These are phyloP conservation scores for Drosophila paucipuncta DNA, from an alignment of 2,888 invertebrate species.

Conservation along the genomic window DNA sequence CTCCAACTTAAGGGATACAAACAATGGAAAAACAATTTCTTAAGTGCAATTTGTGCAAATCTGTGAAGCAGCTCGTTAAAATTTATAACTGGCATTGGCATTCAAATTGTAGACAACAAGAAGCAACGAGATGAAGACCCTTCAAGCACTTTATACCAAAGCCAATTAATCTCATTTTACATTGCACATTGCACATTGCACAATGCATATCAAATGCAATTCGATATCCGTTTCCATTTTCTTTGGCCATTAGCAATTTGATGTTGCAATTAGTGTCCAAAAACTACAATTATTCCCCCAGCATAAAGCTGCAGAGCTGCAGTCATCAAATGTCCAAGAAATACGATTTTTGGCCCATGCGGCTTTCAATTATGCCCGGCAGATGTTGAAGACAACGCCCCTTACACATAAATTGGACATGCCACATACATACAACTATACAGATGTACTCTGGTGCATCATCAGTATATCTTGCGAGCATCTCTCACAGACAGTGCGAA, in stretches of 20 bases:
- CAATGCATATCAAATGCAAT: slow-evolving; percentile 13
- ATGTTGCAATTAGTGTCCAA: slow-evolving; percentile 11
- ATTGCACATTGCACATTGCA: slow-evolving; percentile 1
- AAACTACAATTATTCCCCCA: slow-evolving; percentile 1
- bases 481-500: slow-evolving; percentile 13
- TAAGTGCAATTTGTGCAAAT: neutral
- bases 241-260: neutral
- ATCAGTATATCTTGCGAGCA: slow-evolving; percentile 5
- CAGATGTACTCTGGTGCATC: neutral
- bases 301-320: neutral
- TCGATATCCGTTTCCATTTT: slow-evolving; percentile 13
- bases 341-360: slow-evolving; percentile 2
- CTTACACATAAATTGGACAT: slow-evolving; percentile 5
- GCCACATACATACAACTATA: neutral
- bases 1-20: neutral
- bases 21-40: neutral
- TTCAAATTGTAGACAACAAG: neutral
- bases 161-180: slow-evolving; percentile 23
- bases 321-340: slow-evolving; percentile 1
- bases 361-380: slow-evolving; percentile 25
- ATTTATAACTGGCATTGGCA: neutral
- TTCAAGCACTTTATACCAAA: slow-evolving; percentile 3
- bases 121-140: neutral
- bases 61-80: slow-evolving; percentile 1
- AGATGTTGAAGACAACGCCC: slow-evolving; percentile 7